Evolutionary conservation across 1,140 invertebrate genomes (phyloP).

Genomic region (Neuroterus valhalla): DNA sequence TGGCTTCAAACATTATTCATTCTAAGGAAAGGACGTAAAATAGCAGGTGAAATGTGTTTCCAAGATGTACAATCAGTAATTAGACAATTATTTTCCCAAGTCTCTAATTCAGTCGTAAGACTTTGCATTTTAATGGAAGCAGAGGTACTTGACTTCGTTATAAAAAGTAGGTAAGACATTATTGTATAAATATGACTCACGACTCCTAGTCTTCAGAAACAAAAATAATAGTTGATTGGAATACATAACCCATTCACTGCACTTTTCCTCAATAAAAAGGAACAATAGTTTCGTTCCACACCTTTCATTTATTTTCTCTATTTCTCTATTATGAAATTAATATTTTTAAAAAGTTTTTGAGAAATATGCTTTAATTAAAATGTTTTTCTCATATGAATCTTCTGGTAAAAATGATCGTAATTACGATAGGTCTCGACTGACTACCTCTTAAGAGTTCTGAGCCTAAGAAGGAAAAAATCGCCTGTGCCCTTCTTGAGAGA

Average conservation of each 20-base stretch:
- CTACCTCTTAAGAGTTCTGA: too few relatives aligned
- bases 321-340: not conserved
- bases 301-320: slow-evolving; percentile 5
- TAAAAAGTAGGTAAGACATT: not conserved
- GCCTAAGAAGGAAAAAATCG: too few relatives aligned
- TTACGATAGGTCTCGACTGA: too few relatives aligned
- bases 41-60: slow-evolving; percentile 2
- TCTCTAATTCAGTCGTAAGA: not conserved
- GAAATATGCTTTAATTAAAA: too few relatives aligned
- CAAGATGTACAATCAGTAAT: not conserved
- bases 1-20: slow-evolving; percentile 12
- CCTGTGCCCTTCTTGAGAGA: too few relatives aligned
- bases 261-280: not conserved
- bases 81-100: not conserved
- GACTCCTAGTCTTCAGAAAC: not conserved
- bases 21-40: not conserved
- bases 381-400: too few relatives aligned
- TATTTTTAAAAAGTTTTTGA: too few relatives aligned
- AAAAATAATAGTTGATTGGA: not conserved
- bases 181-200: not conserved
- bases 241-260: not conserved
- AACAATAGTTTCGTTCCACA: not conserved
- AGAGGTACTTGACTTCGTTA: not conserved
- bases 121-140: not conserved
- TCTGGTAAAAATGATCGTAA: too few relatives aligned